phyloP scores from a whole-genome alignment of 2,113 vertebrate species.

The Hippocampus comes region DNA sequence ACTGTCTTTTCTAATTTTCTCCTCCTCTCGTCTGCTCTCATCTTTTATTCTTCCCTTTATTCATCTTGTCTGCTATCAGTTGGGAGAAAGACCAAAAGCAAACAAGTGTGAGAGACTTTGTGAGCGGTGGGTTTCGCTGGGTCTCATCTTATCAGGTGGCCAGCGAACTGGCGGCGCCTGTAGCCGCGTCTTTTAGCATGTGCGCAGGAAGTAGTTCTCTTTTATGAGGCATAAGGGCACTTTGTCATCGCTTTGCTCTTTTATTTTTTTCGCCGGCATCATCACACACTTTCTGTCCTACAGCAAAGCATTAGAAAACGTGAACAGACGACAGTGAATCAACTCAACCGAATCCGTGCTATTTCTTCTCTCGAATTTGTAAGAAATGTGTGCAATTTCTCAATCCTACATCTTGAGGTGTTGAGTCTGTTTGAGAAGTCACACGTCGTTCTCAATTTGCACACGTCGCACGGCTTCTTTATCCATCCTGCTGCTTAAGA shows the following conservation, averaged over 20 bases:
- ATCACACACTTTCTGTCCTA: slow-evolving; percentile 24
- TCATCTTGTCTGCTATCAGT: slow-evolving; percentile 5
- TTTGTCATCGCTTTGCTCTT: slow-evolving; percentile 58
- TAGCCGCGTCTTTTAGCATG: slow-evolving; percentile 53
- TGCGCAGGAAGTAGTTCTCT: slow-evolving; percentile 60
- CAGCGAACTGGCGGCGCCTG: slow-evolving; percentile 50
- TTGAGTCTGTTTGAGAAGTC: too few species aligned
- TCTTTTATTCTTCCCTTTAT: slow-evolving; percentile 9
- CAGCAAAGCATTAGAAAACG: slow-evolving; percentile 30
- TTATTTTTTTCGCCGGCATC: slow-evolving; percentile 36
- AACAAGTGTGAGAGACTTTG: slow-evolving; percentile 8
- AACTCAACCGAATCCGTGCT: slow-evolving; percentile 51
- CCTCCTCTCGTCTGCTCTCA: not conserved
- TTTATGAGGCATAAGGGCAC: slow-evolving; percentile 67
- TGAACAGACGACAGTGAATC: slow-evolving; percentile 42
- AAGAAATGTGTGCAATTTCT: too few species aligned
- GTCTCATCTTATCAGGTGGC: slow-evolving; percentile 64
- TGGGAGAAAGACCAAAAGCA: slow-evolving; percentile 12
- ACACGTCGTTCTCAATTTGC: too few species aligned
- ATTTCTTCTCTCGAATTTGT: not conserved
- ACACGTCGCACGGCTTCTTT: too few species aligned
- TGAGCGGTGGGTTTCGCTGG: slow-evolving; percentile 45
- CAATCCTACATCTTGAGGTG: too few species aligned
- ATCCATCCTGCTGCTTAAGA: slow-evolving; percentile 52
- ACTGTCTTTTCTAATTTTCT: slow-evolving; percentile 14